Evolutionary conservation across 2,888 invertebrate genomes (phyloP).

Genomic region (Cristatella mucedo): DNA sequence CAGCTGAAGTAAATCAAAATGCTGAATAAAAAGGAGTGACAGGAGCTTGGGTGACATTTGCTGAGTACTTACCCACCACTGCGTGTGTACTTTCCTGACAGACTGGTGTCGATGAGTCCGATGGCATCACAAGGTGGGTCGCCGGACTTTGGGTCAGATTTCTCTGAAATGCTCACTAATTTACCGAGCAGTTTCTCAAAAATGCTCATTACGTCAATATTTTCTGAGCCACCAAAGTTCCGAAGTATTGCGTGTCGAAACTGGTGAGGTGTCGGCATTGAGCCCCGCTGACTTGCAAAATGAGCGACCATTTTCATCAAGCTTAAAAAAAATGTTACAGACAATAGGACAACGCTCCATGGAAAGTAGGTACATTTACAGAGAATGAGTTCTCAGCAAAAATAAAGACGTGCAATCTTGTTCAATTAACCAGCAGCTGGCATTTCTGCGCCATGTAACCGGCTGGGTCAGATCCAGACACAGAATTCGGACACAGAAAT

Average conservation of each 20-base stretch:
- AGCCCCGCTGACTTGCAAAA: slow-evolving; percentile 16
- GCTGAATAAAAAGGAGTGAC: too few species aligned
- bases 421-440: too few species aligned
- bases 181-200: slow-evolving; percentile 15
- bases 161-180: neutral
- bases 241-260: slow-evolving; percentile 20
- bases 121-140: slow-evolving; percentile 2
- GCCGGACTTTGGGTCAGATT: slow-evolving; percentile 2
- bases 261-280: slow-evolving; percentile 17
- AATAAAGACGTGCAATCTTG: too few species aligned
- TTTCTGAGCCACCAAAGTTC: slow-evolving; percentile 28
- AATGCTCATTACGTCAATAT: slow-evolving; percentile 18
- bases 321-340: slow-evolving; percentile 16
- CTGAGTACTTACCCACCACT: too few species aligned
- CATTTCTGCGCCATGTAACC: too few species aligned
- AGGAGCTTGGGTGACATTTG: too few species aligned
- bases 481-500: too few species aligned
- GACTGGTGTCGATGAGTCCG: slow-evolving; percentile 4
- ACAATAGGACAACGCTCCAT: too few species aligned
- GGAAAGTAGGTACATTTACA: too few species aligned
- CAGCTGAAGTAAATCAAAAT: too few species aligned
- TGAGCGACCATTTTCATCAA: slow-evolving; percentile 23
- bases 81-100: slow-evolving; percentile 3
- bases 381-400: too few species aligned
- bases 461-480: too few species aligned